Evolutionary conservation across 2,113 vertebrate species (phyloP).

Genomic region (rat (Rattus norvegicus)): DNA sequence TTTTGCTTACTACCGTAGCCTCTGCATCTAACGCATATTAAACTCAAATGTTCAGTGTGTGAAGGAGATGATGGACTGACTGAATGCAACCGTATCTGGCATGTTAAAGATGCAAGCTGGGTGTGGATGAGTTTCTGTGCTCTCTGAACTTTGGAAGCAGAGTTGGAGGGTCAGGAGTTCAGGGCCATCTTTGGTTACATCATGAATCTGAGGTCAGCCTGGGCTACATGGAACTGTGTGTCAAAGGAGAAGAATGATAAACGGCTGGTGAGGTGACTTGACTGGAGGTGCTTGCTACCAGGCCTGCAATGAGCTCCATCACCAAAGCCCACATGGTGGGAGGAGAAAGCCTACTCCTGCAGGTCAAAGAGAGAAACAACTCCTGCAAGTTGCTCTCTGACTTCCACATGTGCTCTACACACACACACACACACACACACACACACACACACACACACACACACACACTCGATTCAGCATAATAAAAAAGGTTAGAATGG

Average conservation of each 20-base stretch:
- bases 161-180: not conserved
- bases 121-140: not conserved
- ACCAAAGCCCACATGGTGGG: not conserved
- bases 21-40: not conserved
- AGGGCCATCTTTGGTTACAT: not conserved
- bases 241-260: not conserved
- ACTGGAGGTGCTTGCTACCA: fast-evolving
- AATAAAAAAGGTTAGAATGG: not conserved
- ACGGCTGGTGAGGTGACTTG: not conserved
- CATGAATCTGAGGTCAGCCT: not conserved
- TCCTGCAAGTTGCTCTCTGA: not conserved
- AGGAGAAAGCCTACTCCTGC: not conserved
- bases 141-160: not conserved
- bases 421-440: not conserved
- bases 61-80: not conserved
- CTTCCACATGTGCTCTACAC: not conserved
- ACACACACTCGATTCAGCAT: not conserved
- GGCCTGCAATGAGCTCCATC: not conserved
- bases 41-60: not conserved
- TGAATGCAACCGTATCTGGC: not conserved
- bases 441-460: not conserved
- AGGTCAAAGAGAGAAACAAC: too few species aligned
- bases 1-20: not conserved
- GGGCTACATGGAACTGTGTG: not conserved
- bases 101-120: not conserved